Conservation (phyloP, 1,140 invertebrate genomes). For the Heliconius nattereri region DNA sequence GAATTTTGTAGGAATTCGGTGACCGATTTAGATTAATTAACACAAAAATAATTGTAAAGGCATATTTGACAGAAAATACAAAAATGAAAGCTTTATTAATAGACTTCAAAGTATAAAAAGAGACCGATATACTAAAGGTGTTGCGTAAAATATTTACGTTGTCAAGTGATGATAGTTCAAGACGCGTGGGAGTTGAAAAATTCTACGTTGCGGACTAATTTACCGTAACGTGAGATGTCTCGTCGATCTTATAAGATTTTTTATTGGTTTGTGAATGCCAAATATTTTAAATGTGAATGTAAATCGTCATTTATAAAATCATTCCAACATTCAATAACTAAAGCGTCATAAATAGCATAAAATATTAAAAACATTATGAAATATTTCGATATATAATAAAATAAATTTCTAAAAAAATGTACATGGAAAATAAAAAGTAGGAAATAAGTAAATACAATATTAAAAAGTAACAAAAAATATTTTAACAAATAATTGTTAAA, state of each 20-base stretch:
- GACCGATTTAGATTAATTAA: constrained; percentile 1
- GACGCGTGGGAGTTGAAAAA: constrained; percentile 29
- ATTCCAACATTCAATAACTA: background rate
- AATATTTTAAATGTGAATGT: constrained; percentile 1
- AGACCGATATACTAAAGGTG: constrained; percentile 7
- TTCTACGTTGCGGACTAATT: constrained; percentile 8
- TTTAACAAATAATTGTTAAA: background rate
- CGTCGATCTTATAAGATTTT: background rate
- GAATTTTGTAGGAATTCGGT: background rate
- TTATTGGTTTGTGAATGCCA: background rate
- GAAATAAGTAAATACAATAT: background rate
- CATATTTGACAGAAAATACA: background rate
- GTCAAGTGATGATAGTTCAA: constrained; percentile 32
- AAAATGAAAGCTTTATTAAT: background rate
- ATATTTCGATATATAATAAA: background rate
- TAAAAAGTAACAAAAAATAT: background rate
- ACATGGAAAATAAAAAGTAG: background rate
- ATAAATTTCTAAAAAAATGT: background rate
- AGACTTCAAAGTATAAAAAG: background rate
- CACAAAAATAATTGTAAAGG: background rate
- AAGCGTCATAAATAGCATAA: background rate
- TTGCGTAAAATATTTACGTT: constrained; percentile 28
- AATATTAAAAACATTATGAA: too few relatives aligned
- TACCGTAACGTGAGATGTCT: background rate
- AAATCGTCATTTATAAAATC: background rate